A percentile compares a stretch with the other conserved stretches of the same genome.
These are phyloP conservation scores for Neria commutata DNA, from an alignment of 2,888 invertebrate genomes.

Conservation along the genomic window DNA sequence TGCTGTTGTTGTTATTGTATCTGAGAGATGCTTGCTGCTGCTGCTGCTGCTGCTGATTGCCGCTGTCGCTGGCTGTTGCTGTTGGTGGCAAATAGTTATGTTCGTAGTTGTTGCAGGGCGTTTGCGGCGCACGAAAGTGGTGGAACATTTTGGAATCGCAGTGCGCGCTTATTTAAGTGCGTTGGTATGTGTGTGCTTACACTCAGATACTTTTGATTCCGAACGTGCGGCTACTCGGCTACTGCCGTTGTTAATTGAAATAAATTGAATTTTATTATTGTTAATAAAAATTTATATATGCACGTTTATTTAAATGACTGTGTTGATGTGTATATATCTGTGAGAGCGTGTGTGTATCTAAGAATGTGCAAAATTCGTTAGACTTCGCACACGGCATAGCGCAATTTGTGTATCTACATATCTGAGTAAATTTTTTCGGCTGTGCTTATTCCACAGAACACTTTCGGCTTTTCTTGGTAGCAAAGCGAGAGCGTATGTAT, in stretches of 20 bases:
- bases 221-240: constrained; percentile 13
- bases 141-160: constrained; percentile 20
- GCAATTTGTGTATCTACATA: too few relatives aligned
- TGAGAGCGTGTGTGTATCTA: too few relatives aligned
- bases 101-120: constrained; percentile 56
- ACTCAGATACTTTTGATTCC: constrained; percentile 1
- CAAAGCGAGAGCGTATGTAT: too few relatives aligned
- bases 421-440: too few relatives aligned
- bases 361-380: too few relatives aligned
- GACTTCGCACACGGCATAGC: too few relatives aligned
- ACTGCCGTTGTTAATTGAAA: constrained; percentile 55
- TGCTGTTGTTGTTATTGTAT: constrained; percentile 8
- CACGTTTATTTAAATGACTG: too few relatives aligned
- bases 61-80: constrained; percentile 1
- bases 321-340: too few relatives aligned
- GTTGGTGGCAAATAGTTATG: constrained; percentile 52
- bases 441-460: too few relatives aligned
- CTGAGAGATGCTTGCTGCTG: neutral
- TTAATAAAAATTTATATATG: constrained; percentile 45
- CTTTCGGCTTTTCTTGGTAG: too few relatives aligned
- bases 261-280: constrained; percentile 59
- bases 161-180: constrained; percentile 8
- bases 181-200: constrained; percentile 11
- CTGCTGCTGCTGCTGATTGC: constrained; percentile 9
- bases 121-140: constrained; percentile 46